Evolutionary conservation across 2,797 vertebrate species (phyloP), one percentile per base, ranked within the genome.

Genomic region (Phyllotis vaccarum): DNA sequence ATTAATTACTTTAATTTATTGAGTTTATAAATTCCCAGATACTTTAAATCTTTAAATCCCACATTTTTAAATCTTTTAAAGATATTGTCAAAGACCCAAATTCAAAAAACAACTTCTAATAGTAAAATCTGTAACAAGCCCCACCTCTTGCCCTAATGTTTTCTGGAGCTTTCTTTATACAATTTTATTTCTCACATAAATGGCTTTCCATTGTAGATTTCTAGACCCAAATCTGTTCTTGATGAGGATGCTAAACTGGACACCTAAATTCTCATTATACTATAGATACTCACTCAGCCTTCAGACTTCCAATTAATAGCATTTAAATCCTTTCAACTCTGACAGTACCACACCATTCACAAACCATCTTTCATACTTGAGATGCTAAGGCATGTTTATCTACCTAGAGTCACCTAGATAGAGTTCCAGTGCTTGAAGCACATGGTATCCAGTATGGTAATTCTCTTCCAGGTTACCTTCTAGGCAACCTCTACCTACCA

Each of bases 11-110:
- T 91, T 92, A 90, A 82, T 68, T 80, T 90, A 94, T 49, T 62
- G n/a, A n/a, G 43, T 93, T 88, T 68, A 37, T 83, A 94, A 95
- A 93, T 72, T 89, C 82, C 94, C 24, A 85, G 46, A 60, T 76
- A 85, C n/a, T 60, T 96, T 91, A 95, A 95, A 95, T 5, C 83
- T 34, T 89, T 56, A 7, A 29, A 86, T 68, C 10, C 14, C 43
- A 58, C 7, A 74, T 92, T 92, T 94, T 49, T 90, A 91, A 29
- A 24, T 56, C 49, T 89, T 89, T 56, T 37, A 83, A 83, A 94
- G n/a, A 86, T 66, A 86, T 75, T 3, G 74, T 93, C 54, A 86
- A 75, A 78, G 75, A 54, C 0, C 2, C 0, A 62, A 37, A n/a
- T 60, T 80, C 66, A 60, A 87, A 93, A 89, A 29, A 90, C 94